Base-by-base conservation (phyloP, 2,113 vertebrate species). In the Mobula hypostoma region DNA sequence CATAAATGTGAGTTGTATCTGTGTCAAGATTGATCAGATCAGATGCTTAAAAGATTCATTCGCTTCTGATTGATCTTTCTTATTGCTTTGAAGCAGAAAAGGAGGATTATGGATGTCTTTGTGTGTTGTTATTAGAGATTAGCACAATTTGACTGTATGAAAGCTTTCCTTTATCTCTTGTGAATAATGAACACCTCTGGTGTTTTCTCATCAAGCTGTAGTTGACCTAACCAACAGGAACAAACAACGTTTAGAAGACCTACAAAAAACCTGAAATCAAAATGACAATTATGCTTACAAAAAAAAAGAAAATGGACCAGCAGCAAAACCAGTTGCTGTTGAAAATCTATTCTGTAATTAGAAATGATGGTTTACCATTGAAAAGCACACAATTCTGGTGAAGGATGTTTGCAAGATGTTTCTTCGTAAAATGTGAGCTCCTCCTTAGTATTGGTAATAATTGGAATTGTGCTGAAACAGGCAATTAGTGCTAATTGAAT, bases 401-500 rank as follows among this genome's bases (percentile, higher is more conserved):
- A 72, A 76, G 21, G 68, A 93, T 74, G 48, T 74, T 17, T 74
- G 85, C 40, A 40, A 48, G 21, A n/a, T 40, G 91, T 74, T 29
- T 93, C 70, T 76, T 93, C 74, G 68, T 29, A 36, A 76, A 74
- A 48, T 19, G 74, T 56, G 70, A 74, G 40, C 40, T 56, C 27
- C 15, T 36, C 15, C 70, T 93, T 93, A 27, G 72, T 93, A 29
- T 9, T 91, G 66, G 91, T 76, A 76, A 56, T 93, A 93, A 74
- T 48, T 48, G 36, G 3, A 40, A 0, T 27, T 72, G 36, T 5
- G 85, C 61, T 6, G 66, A 79, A 68, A n/a, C 15, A 4, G 36
- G 0, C 70, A 93, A 74, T 93, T 70, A 93, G 70, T 93, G 36
- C 11, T 74, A 72, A 93, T 93, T 93, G 27, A 74, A 72, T 56